A percentile compares a stretch with the other conserved stretches of the same genome.
phyloP scores from a whole-genome alignment of 2,113 vertebrate genomes.

The Formicarius rufipectus region DNA sequence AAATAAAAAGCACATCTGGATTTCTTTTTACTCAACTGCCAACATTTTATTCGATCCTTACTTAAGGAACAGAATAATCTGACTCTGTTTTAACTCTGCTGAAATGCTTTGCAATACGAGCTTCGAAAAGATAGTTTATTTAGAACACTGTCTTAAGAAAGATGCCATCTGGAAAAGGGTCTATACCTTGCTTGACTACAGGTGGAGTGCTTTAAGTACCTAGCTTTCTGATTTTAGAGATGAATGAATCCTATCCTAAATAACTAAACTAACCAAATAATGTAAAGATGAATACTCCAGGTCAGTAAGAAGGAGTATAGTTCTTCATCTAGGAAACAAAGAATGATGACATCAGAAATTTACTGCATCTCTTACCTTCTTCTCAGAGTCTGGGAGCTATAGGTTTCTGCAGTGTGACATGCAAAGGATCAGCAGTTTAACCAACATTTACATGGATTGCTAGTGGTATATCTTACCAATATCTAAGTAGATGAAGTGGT shows the following conservation, averaged over 20 bases:
- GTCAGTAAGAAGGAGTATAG: neutral
- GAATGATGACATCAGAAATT: neutral
- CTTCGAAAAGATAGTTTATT: neutral
- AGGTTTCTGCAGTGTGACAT: neutral
- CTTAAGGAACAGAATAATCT: neutral
- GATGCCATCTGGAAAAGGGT: neutral
- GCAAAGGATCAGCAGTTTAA: neutral
- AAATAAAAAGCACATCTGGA: neutral
- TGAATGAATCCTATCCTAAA: neutral
- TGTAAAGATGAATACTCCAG: neutral
- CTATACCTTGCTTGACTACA: neutral
- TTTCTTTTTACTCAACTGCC: neutral
- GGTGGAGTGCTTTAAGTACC: neutral
- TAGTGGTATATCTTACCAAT: neutral
- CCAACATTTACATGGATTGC: neutral
- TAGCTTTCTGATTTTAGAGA: neutral
- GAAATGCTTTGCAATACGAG: neutral
- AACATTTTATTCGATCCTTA: neutral
- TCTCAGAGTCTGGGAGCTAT: neutral
- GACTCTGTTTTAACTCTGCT: neutral
- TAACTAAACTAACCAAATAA: neutral
- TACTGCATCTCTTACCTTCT: neutral
- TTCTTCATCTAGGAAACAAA: neutral
- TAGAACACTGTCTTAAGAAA: neutral
- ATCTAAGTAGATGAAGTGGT: neutral